Evolutionary conservation across 2,888 invertebrate genomes (phyloP), one percentile per base, ranked within the genome.

Genomic region (Microctonus brassicae): DNA sequence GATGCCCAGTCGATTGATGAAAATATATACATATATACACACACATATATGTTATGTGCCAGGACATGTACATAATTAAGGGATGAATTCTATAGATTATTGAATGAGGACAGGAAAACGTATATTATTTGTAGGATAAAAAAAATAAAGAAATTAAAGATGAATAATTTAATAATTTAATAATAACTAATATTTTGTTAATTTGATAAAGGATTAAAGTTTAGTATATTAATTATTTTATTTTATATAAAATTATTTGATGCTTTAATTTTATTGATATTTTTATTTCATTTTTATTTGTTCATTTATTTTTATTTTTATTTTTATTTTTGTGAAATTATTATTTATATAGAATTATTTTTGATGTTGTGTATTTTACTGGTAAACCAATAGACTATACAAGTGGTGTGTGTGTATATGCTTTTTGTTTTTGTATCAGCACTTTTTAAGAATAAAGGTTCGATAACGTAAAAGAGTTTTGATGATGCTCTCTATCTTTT

Each of bases 331-430:
- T 55, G 55, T 26, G 26, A 1, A 13, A 33, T 17, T 29, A 13
- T 57, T 11, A 2, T 17, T 17, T 29, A 9, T 26, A 29, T 57
- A 10, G 10, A 57, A 57, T 57, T 29, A 26, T 57, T 26, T 57
- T 26, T 57, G n/a, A 29, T 29, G 58, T 34, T 17, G 17, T 13
- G 2, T 4, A 4, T 47, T 9, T 7, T 47, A 7, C 17, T 47
- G n/a, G n/a, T n/a, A n/a, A 47, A 47, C 17, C 47, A 29, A 58
- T 29, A 34, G 34, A 58, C 33, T 34, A n/a, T 34, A n/a, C n/a
- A 58, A 58, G 58, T 58, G 58, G 33, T 26, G n/a, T n/a, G n/a
- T n/a, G n/a, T n/a, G n/a, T n/a, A n/a, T n/a, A 34, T 58, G 33
- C 17, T 47, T 17, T 34, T 58, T 34, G 34, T 29, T 58, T 29